phyloP scores from a whole-genome alignment of 2,888 invertebrate genomes.

The Drosophila differens region DNA sequence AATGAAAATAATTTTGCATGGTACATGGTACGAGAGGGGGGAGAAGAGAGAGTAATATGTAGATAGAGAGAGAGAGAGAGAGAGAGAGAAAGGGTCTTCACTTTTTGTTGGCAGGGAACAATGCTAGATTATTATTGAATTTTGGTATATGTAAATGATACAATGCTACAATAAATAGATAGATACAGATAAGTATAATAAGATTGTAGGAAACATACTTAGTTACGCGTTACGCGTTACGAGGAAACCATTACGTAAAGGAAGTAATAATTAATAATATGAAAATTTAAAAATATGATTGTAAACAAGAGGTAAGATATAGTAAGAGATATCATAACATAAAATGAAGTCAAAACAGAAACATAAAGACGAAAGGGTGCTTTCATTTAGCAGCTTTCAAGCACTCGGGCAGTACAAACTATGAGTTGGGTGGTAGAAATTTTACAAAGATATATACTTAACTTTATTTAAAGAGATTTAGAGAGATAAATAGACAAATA shows the following conservation, averaged over 20 bases:
- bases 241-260: slow-evolving; percentile 36
- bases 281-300: slow-evolving; percentile 30
- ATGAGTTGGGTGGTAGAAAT: slow-evolving; percentile 33
- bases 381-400: slow-evolving; percentile 62
- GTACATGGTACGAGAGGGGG: slow-evolving; percentile 24
- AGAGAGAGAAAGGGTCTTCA: slow-evolving; percentile 6
- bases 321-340: slow-evolving; percentile 35
- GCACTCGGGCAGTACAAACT: slow-evolving; percentile 50
- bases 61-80: not conserved
- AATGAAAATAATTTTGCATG: slow-evolving; percentile 50
- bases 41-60: not conserved
- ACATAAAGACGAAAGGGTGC: slow-evolving; percentile 47
- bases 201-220: slow-evolving; percentile 35
- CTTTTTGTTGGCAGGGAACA: slow-evolving; percentile 26
- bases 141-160: slow-evolving; percentile 64
- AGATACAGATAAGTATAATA: slow-evolving; percentile 13
- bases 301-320: slow-evolving; percentile 25
- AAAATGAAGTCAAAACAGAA: slow-evolving; percentile 36
- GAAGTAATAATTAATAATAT: slow-evolving; percentile 15
- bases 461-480: slow-evolving; percentile 18
- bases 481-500: slow-evolving; percentile 23
- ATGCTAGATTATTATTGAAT: slow-evolving; percentile 46
- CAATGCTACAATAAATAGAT: slow-evolving; percentile 57
- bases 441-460: slow-evolving; percentile 37
- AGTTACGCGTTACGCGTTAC: slow-evolving; percentile 9